Evolutionary conservation across 1,140 invertebrate genomes (phyloP), one percentile per base, ranked within the genome.

Genomic region (Trichoplusia ni): DNA sequence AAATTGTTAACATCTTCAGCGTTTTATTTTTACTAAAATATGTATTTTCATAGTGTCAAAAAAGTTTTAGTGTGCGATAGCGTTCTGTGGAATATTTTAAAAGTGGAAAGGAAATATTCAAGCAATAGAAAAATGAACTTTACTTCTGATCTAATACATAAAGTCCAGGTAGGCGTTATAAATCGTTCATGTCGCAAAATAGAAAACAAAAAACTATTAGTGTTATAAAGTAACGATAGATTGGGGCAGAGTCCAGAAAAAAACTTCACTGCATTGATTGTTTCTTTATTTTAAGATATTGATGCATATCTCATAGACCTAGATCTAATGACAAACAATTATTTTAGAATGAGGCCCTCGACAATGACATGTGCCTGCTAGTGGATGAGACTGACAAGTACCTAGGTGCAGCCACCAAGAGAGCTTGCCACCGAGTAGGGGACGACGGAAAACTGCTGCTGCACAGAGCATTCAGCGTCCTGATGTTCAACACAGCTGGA

Each of bases 381-480:
- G 96, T 99, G 0, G 95, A 99, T 90, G 93, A 95, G 44, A 91
- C 95, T 70, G 98, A 99, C 82, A 94, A 94, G 56, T 92, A 94
- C 1, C 92, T 97, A 67, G 98, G 98, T 0, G 91, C 93, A 42
- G 95, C 96, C 0, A 94, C 95, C 0, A 99, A 99, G 90, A 92
- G 94, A 69, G 93, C 96, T 7, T 99, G 98, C 82, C 99, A 99
- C 86, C 91, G 94, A 37, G 94, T 98, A 11, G 90, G 93, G 18
- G 75, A 92, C 1, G 91, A 95, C 71, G 93, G 94, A 2, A 86
- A 86, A 46, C 91, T 96, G n/a, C 93, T 93, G n/a, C 91, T 99
- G 0, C 99, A 99, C 84, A 92, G 99, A 75, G 99, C 98, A 1
- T 99, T 99, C 83, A 99, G 98, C 91, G 97, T 99, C 0, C 99